Evolutionary conservation across 2,113 vertebrate species (phyloP).

Genomic region (Elachura formosa): DNA sequence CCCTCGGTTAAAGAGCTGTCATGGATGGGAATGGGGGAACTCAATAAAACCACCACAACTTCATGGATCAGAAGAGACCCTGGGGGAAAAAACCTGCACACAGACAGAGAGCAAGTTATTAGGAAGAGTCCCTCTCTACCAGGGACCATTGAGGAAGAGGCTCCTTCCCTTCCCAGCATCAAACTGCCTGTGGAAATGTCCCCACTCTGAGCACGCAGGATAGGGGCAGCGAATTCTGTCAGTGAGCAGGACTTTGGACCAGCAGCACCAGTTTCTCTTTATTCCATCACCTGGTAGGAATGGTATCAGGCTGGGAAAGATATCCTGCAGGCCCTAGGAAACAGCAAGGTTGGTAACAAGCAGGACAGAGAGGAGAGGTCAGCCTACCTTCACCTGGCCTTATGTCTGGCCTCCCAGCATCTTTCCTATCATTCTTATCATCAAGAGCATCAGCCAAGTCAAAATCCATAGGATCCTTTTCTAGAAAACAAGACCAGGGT

Average conservation of each 20-base stretch:
- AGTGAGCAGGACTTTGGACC: accelerated
- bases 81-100: neutral
- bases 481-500: neutral
- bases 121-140: neutral
- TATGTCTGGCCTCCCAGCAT: neutral
- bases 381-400: slow-evolving; percentile 63
- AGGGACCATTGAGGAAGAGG: neutral
- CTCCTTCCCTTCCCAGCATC: neutral
- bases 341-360: neutral
- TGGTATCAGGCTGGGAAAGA: neutral
- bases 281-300: accelerated
- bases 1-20: neutral
- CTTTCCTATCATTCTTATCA: slow-evolving; percentile 72
- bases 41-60: neutral
- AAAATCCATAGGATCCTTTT: slow-evolving; percentile 56
- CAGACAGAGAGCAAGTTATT: neutral
- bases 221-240: neutral
- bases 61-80: neutral
- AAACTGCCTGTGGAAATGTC: neutral
- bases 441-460: slow-evolving; percentile 82
- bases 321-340: neutral
- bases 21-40: neutral
- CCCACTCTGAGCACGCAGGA: neutral
- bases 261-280: neutral
- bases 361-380: neutral